Evolutionary conservation across 2,113 vertebrate genomes (phyloP).

Genomic region (Bambusicola thoracicus): DNA sequence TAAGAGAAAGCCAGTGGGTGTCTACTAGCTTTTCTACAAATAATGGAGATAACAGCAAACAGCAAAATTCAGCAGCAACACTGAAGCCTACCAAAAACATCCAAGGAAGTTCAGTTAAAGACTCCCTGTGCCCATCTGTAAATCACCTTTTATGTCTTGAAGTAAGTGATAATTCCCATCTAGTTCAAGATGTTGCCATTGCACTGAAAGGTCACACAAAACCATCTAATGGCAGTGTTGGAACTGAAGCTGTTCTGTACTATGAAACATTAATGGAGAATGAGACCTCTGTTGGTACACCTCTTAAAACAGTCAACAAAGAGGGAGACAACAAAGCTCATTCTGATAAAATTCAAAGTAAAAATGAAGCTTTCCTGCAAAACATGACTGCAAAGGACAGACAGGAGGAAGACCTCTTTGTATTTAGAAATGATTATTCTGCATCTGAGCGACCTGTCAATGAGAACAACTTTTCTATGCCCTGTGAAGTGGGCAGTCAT

Average conservation of each 20-base stretch:
- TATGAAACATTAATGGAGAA: slow-evolving; percentile 53
- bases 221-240: neutral
- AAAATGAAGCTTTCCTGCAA: neutral
- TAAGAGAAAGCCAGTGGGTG: slow-evolving; percentile 45
- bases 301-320: neutral
- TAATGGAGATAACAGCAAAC: neutral
- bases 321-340: neutral
- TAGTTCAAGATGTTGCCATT: neutral
- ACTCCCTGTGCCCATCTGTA: neutral
- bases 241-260: slow-evolving; percentile 20
- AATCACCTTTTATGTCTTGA: neutral
- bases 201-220: neutral
- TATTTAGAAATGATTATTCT: neutral
- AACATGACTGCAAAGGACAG: neutral
- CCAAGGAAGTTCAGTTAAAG: neutral
- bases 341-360: neutral
- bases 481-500: neutral
- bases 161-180: neutral
- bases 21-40: slow-evolving; percentile 60
- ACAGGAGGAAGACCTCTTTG: neutral
- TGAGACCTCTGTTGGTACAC: neutral
- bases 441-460: neutral
- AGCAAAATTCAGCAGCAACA: neutral
- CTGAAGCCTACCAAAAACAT: neutral
- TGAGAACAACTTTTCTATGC: neutral